These are phyloP conservation scores for Oncorhynchus nerka DNA, from an alignment of 2,113 vertebrate genomes.

Conservation along the genomic window DNA sequence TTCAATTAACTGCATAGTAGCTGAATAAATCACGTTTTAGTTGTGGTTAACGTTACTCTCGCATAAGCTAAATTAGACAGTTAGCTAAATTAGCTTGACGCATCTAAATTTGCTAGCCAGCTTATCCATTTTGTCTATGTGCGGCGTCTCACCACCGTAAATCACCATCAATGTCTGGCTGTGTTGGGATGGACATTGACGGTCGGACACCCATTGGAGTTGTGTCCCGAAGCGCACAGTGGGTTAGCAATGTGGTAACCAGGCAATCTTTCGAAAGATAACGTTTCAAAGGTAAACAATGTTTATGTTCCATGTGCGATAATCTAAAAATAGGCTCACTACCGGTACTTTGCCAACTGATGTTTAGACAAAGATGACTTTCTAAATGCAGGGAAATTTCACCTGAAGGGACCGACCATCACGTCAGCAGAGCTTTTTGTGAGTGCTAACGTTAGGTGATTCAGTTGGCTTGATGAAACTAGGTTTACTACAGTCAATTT, in stretches of 20 bases:
- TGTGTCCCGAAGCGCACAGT: neutral
- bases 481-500: too few relatives aligned
- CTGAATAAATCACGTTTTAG: too few relatives aligned
- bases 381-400: neutral
- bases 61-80: too few relatives aligned
- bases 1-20: too few relatives aligned
- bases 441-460: too few relatives aligned
- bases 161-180: neutral
- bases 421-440: too few relatives aligned
- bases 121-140: neutral
- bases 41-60: too few relatives aligned
- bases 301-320: neutral
- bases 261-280: neutral
- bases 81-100: too few relatives aligned
- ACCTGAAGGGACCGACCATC: neutral
- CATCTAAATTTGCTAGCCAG: too few relatives aligned
- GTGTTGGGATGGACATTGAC: neutral
- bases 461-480: too few relatives aligned
- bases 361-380: neutral
- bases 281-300: neutral
- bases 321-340: neutral
- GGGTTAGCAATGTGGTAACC: neutral
- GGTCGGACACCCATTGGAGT: too few relatives aligned
- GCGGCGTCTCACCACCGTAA: neutral
- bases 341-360: neutral